Base-by-base conservation (phyloP, 2,888 invertebrate genomes). In the Caenorhabditis zanzibari region DNA sequence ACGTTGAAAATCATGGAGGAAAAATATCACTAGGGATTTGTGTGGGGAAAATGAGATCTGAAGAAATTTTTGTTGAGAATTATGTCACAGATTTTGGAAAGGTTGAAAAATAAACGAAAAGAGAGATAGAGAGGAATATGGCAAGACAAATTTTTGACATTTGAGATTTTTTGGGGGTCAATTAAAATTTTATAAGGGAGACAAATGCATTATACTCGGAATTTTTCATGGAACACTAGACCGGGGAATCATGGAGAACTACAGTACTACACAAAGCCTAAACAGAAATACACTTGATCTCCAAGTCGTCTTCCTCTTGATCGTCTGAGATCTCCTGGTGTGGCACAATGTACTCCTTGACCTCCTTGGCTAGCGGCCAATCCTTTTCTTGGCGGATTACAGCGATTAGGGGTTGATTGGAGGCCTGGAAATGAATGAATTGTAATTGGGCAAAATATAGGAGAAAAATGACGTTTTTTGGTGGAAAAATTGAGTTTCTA, bases 371-470 rank as follows among this genome's bases (percentile, higher is more conserved):
- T 4, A 83, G 19, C 14, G 80, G 80, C 59, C 66, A 75, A 28
- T 83, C 83, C 16, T 75, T 83, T 2, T 83, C 83, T 19, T 64
- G 56, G 1, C 80, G 83, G 38, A 81, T 81, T n/a, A 84, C 84
- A 1, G 84, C 81, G 26, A 84, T 84, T 22, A 84, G 54, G 44
- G 74, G 84, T 44, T 76, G 76, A 6, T 81, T 84, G n/a, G 61
- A 63, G 19, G 84, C 84, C 82, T 82, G 68, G 1, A 19, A 81
- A 68, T 1, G n/a, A 32, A 22, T 28, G 0, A 28, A 6, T 22
- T 61, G 6, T 47, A 7, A 41, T 10, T 22, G 38, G 38, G 14
- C 28, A 35, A 56, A 56, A 19, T 26, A 32, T 3, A 32, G 32
- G n/a, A n/a, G n/a, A n/a, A n/a, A n/a, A n/a, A n/a, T n/a, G n/a